A percentile compares a stretch with the other conserved stretches of the same genome.
phyloP scores from a whole-genome alignment of 37 sponge, comb jelly and placozoan genomes.

The Bolinopsis microptera region DNA sequence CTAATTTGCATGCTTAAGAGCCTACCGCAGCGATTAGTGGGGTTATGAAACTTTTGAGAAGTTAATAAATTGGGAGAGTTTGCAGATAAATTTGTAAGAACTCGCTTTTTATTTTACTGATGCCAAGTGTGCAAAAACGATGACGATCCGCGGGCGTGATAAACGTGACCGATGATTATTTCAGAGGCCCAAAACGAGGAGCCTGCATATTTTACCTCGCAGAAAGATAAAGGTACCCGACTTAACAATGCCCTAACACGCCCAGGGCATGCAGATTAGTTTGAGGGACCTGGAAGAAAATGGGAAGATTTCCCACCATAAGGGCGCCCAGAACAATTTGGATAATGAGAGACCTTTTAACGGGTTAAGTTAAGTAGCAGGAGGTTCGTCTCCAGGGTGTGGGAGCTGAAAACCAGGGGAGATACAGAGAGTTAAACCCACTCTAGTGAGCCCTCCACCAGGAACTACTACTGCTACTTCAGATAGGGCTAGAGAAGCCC shows the following conservation, averaged over 20 bases:
- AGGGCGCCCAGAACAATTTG: neutral
- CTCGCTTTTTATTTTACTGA: too few relatives aligned
- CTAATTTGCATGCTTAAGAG: too few relatives aligned
- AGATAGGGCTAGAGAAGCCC: neutral
- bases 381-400: neutral
- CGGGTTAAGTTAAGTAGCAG: neutral
- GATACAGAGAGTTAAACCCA: neutral
- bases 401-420: neutral
- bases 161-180: too few relatives aligned
- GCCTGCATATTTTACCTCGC: too few relatives aligned
- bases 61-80: too few relatives aligned
- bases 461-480: neutral
- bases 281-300: neutral
- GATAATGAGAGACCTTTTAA: neutral
- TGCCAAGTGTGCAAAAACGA: too few relatives aligned
- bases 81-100: too few relatives aligned
- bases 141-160: too few relatives aligned
- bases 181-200: too few relatives aligned
- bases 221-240: neutral
- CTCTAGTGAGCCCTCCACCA: neutral
- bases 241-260: neutral
- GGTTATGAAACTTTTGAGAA: too few relatives aligned
- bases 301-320: neutral
- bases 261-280: neutral
- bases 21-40: too few relatives aligned